These are phyloP conservation scores for Pyrgilauda ruficollis DNA, from an alignment of 2,113 vertebrate species.

Conservation along the genomic window DNA sequence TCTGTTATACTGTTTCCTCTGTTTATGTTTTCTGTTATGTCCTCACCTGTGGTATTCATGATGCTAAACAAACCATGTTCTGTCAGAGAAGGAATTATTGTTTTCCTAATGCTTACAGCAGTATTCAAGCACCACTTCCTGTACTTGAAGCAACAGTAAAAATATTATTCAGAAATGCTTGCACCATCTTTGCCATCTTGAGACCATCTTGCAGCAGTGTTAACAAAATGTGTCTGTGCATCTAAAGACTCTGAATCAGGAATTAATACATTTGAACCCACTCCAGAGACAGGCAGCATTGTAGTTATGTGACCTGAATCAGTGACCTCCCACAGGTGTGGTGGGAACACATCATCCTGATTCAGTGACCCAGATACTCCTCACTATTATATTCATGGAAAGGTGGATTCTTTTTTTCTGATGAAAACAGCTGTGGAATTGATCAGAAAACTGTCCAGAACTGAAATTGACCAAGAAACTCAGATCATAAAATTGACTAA, in stretches of 20 bases:
- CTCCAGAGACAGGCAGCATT: background rate
- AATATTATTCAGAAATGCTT: background rate
- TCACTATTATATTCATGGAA: background rate
- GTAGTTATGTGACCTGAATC: background rate
- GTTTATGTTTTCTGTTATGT: conserved; percentile 15
- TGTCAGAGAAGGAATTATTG: background rate
- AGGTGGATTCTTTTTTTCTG: background rate
- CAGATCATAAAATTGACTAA: background rate
- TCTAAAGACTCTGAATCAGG: background rate
- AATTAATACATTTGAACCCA: background rate
- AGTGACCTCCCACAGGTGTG: background rate
- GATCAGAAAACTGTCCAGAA: background rate
- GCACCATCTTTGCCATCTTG: background rate
- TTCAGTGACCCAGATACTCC: background rate
- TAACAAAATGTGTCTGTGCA: background rate
- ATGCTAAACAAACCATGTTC: background rate
- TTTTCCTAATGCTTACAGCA: background rate
- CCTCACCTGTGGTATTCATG: conserved; percentile 23
- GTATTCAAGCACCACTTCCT: background rate
- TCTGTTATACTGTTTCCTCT: conserved; percentile 18
- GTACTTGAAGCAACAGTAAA: background rate
- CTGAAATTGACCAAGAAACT: background rate
- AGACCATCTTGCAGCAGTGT: background rate
- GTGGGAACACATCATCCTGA: background rate
- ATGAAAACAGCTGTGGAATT: background rate